phyloP scores from a whole-genome alignment of 1,140 invertebrate species.

The Penaeus japonicus region DNA sequence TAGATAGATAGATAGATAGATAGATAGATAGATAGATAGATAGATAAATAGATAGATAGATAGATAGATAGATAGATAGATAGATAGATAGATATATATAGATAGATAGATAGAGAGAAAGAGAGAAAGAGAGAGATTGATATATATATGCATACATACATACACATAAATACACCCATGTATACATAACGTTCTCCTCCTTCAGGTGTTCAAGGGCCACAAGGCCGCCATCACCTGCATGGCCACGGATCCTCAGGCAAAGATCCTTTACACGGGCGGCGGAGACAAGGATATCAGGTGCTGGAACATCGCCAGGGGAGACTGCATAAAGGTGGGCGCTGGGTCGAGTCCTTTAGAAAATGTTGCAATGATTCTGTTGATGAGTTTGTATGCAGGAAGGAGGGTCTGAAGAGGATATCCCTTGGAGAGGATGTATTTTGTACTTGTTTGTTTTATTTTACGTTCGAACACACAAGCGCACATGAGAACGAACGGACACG shows the following conservation, averaged over 20 bases:
- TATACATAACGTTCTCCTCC: too few relatives aligned
- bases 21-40: too few relatives aligned
- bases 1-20: not conserved
- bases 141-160: not conserved
- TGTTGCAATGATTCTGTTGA: not conserved
- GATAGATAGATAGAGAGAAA: not conserved
- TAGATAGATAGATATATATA: not conserved
- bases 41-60: too few relatives aligned
- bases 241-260: constrained; percentile 64
- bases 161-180: too few relatives aligned
- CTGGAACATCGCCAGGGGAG: constrained; percentile 67
- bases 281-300: constrained; percentile 66
- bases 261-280: constrained; percentile 67
- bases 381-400: not conserved
- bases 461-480: too few relatives aligned
- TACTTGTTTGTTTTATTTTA: too few relatives aligned
- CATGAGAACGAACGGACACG: too few relatives aligned
- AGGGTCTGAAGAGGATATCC: too few relatives aligned
- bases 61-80: not conserved
- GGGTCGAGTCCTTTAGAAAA: too few relatives aligned
- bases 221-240: constrained; percentile 67
- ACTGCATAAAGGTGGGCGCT: constrained; percentile 57
- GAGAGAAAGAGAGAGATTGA: not conserved
- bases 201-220: constrained; percentile 63
- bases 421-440: too few relatives aligned